These are phyloP conservation scores for Drosophila lowei DNA, from an alignment of 1,140 invertebrate species.

Conservation along the genomic window DNA sequence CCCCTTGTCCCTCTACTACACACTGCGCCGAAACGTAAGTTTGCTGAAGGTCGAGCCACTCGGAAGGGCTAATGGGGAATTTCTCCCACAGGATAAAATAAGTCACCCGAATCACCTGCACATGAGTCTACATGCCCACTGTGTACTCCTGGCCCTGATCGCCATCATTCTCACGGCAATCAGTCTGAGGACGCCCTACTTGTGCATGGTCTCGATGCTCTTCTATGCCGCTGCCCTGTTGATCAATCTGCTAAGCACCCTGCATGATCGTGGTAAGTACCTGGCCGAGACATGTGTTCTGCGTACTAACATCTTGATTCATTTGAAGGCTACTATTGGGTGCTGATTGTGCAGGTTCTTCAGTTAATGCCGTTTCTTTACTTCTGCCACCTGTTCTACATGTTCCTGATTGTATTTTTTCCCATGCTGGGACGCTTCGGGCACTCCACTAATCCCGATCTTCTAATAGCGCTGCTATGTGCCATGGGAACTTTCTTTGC, in stretches of 20 bases:
- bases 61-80: conserved; percentile 53
- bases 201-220: conserved; percentile 69
- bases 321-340: conserved; percentile 76
- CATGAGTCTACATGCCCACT: conserved; percentile 71
- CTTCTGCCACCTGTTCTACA: conserved; percentile 86
- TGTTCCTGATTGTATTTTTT: conserved; percentile 87
- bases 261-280: conserved; percentile 83
- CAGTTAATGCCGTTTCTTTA: conserved; percentile 83
- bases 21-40: conserved; percentile 74
- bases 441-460: conserved; percentile 85
- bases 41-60: not conserved
- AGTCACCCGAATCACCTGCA: conserved; percentile 67
- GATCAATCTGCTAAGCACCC: conserved; percentile 61
- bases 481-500: conserved; percentile 80
- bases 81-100: conserved; percentile 47
- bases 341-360: conserved; percentile 83
- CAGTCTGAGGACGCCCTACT: conserved; percentile 68
- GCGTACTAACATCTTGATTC: not conserved
- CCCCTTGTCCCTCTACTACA: conserved; percentile 81
- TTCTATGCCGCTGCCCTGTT: conserved; percentile 66
- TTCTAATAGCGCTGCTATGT: conserved; percentile 84
- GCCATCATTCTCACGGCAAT: conserved; percentile 57
- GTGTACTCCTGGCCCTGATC: conserved; percentile 56
- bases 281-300: conserved; percentile 60
- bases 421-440: conserved; percentile 88